Conservation (phyloP, 2,113 vertebrate species). For the human region GRCh38 chr6:32332001-32332500, state of each 20-base stretch:
- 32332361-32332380: background rate
- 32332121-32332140: background rate
- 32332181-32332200: background rate
- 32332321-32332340: background rate
- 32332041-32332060: slow-evolving; percentile 70
- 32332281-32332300: background rate
- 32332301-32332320: background rate
- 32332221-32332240: background rate
- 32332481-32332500: background rate
- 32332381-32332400: background rate
- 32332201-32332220: background rate
- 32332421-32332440: slow-evolving; percentile 12
- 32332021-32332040: slow-evolving; percentile 58
- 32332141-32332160: background rate
- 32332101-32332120: slow-evolving; percentile 4
- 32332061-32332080: slow-evolving; percentile 42
- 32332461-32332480: background rate
- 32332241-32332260: background rate
- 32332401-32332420: background rate
- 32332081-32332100: slow-evolving; percentile 19
- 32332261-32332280: background rate
- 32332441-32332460: background rate
- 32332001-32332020: background rate
- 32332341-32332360: background rate
- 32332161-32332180: background rate